These are phyloP conservation scores for Drosophila aldrichi DNA, from an alignment of 2,888 invertebrate species.

Conservation along the genomic window DNA sequence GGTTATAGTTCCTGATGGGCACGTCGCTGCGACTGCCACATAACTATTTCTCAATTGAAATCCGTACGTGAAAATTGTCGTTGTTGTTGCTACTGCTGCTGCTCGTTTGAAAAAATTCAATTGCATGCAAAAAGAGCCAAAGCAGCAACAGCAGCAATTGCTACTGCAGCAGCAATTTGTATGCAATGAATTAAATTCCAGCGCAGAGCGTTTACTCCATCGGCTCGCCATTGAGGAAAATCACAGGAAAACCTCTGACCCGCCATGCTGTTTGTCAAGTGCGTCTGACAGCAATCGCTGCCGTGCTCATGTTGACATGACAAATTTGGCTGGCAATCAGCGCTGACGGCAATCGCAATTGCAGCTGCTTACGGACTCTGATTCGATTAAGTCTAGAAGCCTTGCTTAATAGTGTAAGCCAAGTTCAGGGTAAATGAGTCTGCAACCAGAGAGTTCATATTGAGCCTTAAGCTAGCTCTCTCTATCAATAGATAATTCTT, in stretches of 20 bases:
- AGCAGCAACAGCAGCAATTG: not conserved
- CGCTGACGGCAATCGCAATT: not conserved
- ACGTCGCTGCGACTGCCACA: constrained; percentile 57
- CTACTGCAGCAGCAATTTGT: constrained; percentile 70
- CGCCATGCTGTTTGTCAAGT: constrained; percentile 70
- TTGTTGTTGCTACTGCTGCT: constrained; percentile 32
- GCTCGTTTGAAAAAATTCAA: not conserved
- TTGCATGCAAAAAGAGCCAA: constrained; percentile 6
- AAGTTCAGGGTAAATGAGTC: not conserved
- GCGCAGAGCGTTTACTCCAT: constrained; percentile 65
- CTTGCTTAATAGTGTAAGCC: not conserved
- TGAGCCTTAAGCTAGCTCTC: not conserved
- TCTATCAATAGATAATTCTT: not conserved
- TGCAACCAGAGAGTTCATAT: not conserved
- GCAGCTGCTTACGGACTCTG: not conserved
- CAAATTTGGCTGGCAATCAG: constrained; percentile 56
- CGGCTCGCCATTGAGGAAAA: constrained; percentile 74
- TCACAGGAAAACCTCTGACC: constrained; percentile 69
- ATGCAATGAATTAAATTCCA: constrained; percentile 75
- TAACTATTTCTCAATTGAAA: constrained; percentile 78
- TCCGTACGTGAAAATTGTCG: constrained; percentile 74
- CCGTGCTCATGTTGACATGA: constrained; percentile 58
- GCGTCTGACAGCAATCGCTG: constrained; percentile 50
- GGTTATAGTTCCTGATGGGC: constrained; percentile 24
- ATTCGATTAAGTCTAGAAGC: not conserved